These are phyloP conservation scores for Erebia palarica DNA, from an alignment of 2,888 invertebrate genomes.

Conservation along the genomic window DNA sequence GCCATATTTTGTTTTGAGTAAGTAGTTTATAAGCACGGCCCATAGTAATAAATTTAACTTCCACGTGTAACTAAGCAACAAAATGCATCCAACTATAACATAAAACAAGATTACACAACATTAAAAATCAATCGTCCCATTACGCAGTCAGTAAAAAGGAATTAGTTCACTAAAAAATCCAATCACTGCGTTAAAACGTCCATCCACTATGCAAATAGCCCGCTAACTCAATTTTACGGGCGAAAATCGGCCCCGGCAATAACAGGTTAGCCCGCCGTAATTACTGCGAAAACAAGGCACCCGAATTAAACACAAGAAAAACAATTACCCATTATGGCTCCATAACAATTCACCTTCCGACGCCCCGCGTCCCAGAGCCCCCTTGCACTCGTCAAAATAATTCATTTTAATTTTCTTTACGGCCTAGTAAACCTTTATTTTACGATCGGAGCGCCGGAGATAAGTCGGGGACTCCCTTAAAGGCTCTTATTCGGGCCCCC, in stretches of 20 bases:
- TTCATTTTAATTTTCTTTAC: conserved; percentile 83
- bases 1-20: no score
- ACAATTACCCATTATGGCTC: conserved; percentile 70
- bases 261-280: conserved; percentile 50
- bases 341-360: conserved; percentile 70
- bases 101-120: conserved; percentile 20
- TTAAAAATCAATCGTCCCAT: conserved; percentile 25
- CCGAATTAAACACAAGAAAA: conserved; percentile 57
- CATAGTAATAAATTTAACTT: neutral
- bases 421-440: conserved; percentile 82
- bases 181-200: conserved; percentile 17
- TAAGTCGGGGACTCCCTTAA: conserved; percentile 77
- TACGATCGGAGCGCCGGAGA: conserved; percentile 74
- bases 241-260: conserved; percentile 40
- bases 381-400: conserved; percentile 80
- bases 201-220: conserved; percentile 37
- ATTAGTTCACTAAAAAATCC: conserved; percentile 23
- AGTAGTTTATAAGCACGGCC: no score
- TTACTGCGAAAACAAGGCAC: conserved; percentile 52
- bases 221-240: conserved; percentile 40
- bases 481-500: conserved; percentile 63
- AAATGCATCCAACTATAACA: neutral
- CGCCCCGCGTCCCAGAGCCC: conserved; percentile 60
- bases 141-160: conserved; percentile 28
- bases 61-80: neutral